Evolutionary conservation across 2,113 vertebrate species (phyloP).

Genomic region (Poicephalus meyeri): DNA sequence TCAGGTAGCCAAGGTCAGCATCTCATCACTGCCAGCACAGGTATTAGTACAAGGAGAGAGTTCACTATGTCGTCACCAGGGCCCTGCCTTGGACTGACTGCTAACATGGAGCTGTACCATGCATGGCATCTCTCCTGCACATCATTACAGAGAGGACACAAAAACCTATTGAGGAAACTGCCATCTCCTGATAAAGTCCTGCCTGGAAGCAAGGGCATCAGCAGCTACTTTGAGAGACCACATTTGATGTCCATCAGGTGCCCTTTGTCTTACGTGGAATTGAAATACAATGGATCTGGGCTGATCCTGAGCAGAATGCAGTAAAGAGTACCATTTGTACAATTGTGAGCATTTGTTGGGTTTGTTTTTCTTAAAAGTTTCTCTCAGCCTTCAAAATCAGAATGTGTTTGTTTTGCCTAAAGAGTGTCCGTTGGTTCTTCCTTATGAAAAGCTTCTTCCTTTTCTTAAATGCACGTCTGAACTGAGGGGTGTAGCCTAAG

Average conservation of each 20-base stretch:
- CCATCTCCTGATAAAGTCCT: not conserved
- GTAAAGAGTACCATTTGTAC: not conserved
- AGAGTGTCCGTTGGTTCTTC: not conserved
- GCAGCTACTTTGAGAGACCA: not conserved
- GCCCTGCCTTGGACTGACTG: not conserved
- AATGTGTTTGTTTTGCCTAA: not conserved
- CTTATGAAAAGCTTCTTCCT: not conserved
- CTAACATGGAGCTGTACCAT: not conserved
- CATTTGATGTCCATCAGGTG: not conserved
- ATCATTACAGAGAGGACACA: not conserved
- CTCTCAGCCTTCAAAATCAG: not conserved
- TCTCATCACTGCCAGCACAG: not conserved
- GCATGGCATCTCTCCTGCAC: fast-evolving
- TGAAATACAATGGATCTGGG: not conserved
- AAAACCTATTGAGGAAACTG: not conserved
- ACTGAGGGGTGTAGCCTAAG: not conserved
- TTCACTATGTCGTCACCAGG: not conserved
- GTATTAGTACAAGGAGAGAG: not conserved
- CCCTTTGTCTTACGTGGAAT: not conserved
- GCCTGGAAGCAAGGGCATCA: not conserved
- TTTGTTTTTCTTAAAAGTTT: not conserved
- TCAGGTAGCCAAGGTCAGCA: fast-evolving
- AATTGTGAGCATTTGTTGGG: not conserved
- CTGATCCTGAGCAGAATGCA: not conserved
- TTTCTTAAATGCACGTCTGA: not conserved